These are phyloP conservation scores for Pangasius sanitwongsei DNA, from an alignment of 2,797 vertebrate genomes.

Conservation along the genomic window DNA sequence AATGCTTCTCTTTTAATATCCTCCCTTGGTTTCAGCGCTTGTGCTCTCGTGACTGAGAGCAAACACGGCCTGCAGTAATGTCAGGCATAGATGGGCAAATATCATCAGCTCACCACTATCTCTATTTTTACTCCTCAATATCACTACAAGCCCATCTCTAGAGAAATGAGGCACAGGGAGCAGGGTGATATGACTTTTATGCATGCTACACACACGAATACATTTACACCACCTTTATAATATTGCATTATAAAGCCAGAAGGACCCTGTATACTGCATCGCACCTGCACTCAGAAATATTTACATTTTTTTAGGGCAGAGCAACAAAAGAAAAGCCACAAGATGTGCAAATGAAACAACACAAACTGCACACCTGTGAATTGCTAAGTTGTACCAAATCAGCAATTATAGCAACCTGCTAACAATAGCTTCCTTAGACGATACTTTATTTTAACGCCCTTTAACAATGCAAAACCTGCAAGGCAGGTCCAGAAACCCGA, in stretches of 20 bases:
- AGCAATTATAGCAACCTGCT: slow-evolving; percentile 33
- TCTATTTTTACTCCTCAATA: slow-evolving; percentile 75
- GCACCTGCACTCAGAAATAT: slow-evolving; percentile 9
- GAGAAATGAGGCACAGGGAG: slow-evolving; percentile 31
- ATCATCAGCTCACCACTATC: slow-evolving; percentile 72
- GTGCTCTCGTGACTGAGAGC: slow-evolving; percentile 63
- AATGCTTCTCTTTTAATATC: slow-evolving; percentile 75
- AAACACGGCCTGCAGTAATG: slow-evolving; percentile 72
- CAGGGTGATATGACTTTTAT: slow-evolving; percentile 31
- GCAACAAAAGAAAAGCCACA: slow-evolving; percentile 20
- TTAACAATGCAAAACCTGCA: slow-evolving; percentile 6
- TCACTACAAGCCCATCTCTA: slow-evolving; percentile 45
- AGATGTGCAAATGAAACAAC: slow-evolving; percentile 20
- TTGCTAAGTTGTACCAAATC: slow-evolving; percentile 29
- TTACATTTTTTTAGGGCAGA: not conserved
- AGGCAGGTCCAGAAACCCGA: not conserved
- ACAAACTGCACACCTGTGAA: slow-evolving; percentile 27
- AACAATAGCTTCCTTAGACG: slow-evolving; percentile 35
- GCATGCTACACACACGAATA: slow-evolving; percentile 7
- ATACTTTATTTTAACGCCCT: slow-evolving; percentile 17
- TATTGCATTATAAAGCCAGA: slow-evolving; percentile 14
- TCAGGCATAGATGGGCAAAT: slow-evolving; percentile 71
- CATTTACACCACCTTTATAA: not conserved
- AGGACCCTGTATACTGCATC: not conserved
- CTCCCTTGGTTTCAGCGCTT: slow-evolving; percentile 50